Percentiles rank a stretch among this genome's conserved stretches.
phyloP scores from a whole-genome alignment of 2,797 vertebrate genomes.

The Darevskia nairensis region DNA sequence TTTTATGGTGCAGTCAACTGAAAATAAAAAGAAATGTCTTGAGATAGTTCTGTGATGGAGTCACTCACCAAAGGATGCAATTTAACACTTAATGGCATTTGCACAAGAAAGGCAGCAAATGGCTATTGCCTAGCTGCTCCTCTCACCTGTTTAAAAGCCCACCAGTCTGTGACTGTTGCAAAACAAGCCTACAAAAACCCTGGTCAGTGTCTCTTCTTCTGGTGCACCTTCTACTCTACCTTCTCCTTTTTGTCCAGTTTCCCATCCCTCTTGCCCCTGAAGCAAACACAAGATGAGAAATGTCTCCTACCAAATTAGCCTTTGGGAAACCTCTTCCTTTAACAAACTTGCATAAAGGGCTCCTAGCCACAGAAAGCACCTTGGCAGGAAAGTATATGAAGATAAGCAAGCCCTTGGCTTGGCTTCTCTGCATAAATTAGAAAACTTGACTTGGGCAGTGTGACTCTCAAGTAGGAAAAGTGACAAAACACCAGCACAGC shows the following conservation, averaged over 20 bases:
- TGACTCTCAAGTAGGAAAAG: neutral
- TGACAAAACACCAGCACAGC: neutral
- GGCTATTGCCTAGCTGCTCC: fast-evolving
- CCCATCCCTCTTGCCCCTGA: neutral
- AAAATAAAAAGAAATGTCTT: conserved; percentile 1
- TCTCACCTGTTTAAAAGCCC: conserved; percentile 72
- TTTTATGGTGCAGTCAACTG: conserved; percentile 24
- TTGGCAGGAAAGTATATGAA: conserved; percentile 8
- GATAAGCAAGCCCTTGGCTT: neutral
- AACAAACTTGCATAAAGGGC: conserved; percentile 28
- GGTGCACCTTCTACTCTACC: conserved; percentile 43
- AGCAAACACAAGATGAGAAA: conserved; percentile 24
- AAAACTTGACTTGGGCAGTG: fast-evolving
- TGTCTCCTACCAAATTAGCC: neutral
- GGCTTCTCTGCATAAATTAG: neutral
- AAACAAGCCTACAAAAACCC: neutral
- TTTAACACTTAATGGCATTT: conserved; percentile 42
- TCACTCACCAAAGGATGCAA: conserved; percentile 1
- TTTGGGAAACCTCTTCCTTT: conserved; percentile 8
- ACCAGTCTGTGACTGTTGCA: conserved; percentile 31
- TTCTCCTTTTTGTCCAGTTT: conserved; percentile 8
- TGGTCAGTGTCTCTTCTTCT: conserved; percentile 8
- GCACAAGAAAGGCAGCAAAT: conserved; percentile 10
- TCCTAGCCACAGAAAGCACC: neutral
- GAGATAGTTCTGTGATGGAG: conserved; percentile 9